Conservation (phyloP, 2,888 invertebrate species). For the Euspilapteryx auroguttella region DNA sequence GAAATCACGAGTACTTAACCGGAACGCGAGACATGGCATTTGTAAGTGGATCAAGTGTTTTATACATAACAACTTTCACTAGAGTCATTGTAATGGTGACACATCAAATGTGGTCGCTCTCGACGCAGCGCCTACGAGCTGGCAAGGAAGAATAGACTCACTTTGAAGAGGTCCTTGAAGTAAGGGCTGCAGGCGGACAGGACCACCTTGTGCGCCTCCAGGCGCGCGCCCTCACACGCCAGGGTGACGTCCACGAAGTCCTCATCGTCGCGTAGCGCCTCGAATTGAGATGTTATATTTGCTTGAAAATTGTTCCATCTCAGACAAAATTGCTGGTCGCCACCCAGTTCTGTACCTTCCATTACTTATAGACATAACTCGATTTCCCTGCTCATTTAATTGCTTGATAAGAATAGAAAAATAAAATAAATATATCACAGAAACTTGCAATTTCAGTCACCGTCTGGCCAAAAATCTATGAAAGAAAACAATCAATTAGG, state of each 20-base stretch:
- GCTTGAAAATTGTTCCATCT: conserved; percentile 90
- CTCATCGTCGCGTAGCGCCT: conserved; percentile 81
- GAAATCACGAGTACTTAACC: conserved; percentile 61
- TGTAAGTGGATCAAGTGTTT: conserved; percentile 62
- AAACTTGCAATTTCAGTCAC: conserved; percentile 62
- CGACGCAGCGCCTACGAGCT: no score
- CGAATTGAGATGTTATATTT: conserved; percentile 85
- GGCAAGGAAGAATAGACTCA: conserved; percentile 65
- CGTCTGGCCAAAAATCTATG: conserved; percentile 62
- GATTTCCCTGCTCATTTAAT: conserved; percentile 62
- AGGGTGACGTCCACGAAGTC: conserved; percentile 88
- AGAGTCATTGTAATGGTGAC: conserved; percentile 62
- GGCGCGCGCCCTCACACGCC: conserved; percentile 80
- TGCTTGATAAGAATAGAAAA: conserved; percentile 58
- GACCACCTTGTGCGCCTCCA: conserved; percentile 85
- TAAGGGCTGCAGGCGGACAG: conserved; percentile 86
- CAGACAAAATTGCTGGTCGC: conserved; percentile 86
- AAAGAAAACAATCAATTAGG: conserved; percentile 65
- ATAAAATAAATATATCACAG: conserved; percentile 63
- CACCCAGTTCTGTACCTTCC: conserved; percentile 64
- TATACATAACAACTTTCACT: conserved; percentile 63
- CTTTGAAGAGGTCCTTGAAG: conserved; percentile 85
- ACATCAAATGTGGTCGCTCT: conserved; percentile 61
- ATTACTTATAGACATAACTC: conserved; percentile 64
- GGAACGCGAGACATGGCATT: conserved; percentile 62